Evolutionary conservation across 1,140 invertebrate species (phyloP), one percentile per base, ranked within the genome.

Genomic region (Venustaconcha ellipsiformis): DNA sequence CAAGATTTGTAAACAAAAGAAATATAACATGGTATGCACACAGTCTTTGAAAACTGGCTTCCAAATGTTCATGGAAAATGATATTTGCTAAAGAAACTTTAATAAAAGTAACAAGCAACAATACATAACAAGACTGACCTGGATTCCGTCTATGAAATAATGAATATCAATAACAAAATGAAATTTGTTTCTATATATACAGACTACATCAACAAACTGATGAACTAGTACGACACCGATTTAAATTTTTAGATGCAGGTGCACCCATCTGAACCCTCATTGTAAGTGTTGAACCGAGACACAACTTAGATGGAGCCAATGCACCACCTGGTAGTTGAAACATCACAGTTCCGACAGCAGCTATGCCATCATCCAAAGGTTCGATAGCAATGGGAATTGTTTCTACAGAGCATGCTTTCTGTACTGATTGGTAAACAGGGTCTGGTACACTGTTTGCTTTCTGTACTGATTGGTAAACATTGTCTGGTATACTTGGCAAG

Each of bases 331-430:
- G 96, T 75, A 97, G 89, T 82, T 94, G 94, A 62, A 99, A 94
- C 79, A 98, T 94, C 57, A 97, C 94, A 0, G 97, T 97, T 17
- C 94, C 94, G 17, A 98, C 95, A 2, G 95, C 96, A 1, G 96
- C 96, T 17, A 95, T 91, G 14, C 94, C 94, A 90, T 98, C 96
- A 65, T 93, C 93, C 0, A 96, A 96, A 1, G 96, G 95, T 88
- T 98, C 97, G 30, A 97, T 93, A 6, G 97, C 96, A 55, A 98
- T 93, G 2, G 97, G 95, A 75, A 94, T 92, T 14, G 96, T 92
- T 68, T 94, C 94, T 74, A 91, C 91, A 56, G 82, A 48, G 37
- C 11, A 8, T 48, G 11, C 37, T 48, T 48, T 48, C 37, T 48
- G 37, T 48, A 48, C 37, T 37, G 17, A 69, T 57, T 37, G 68